A percentile compares a stretch with the other conserved stretches of the same genome.
Conservation (phyloP, 2,888 invertebrate genomes). For the Tetranychus piercei region DNA sequence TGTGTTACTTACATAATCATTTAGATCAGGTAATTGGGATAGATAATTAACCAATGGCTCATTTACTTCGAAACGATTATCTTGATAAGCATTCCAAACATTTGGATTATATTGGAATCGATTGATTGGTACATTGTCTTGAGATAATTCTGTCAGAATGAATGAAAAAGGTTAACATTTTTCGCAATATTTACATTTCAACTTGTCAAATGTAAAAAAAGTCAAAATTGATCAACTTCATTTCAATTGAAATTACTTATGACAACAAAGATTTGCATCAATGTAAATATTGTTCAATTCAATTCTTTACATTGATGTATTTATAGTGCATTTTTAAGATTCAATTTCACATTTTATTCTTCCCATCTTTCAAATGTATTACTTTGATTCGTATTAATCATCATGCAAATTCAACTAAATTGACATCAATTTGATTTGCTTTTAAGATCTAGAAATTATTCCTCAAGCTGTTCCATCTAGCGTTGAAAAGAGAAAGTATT, state of each 20-base stretch:
- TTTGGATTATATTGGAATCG: background rate
- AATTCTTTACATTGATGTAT: too few relatives aligned
- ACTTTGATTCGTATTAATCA: too few relatives aligned
- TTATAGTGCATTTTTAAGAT: too few relatives aligned
- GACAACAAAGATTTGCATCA: too few relatives aligned
- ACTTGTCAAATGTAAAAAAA: too few relatives aligned
- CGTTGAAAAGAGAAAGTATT: background rate
- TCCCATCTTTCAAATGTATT: too few relatives aligned
- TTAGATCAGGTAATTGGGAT: background rate
- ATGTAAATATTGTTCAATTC: too few relatives aligned
- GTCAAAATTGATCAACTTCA: too few relatives aligned
- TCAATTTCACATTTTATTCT: too few relatives aligned
- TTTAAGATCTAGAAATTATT: background rate
- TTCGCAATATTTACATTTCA: background rate
- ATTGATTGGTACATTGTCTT: background rate
- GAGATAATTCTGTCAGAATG: background rate
- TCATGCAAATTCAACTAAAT: too few relatives aligned
- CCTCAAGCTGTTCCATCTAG: background rate
- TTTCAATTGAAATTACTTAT: too few relatives aligned
- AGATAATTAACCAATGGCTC: background rate
- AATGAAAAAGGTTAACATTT: background rate
- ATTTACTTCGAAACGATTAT: background rate
- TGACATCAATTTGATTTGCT: background rate
- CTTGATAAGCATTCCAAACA: background rate
- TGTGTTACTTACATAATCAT: background rate